A percentile compares a stretch with the other conserved stretches of the same genome.
Evolutionary conservation across 2,888 invertebrate genomes (phyloP).

Genomic region (Atethmia centrago): DNA sequence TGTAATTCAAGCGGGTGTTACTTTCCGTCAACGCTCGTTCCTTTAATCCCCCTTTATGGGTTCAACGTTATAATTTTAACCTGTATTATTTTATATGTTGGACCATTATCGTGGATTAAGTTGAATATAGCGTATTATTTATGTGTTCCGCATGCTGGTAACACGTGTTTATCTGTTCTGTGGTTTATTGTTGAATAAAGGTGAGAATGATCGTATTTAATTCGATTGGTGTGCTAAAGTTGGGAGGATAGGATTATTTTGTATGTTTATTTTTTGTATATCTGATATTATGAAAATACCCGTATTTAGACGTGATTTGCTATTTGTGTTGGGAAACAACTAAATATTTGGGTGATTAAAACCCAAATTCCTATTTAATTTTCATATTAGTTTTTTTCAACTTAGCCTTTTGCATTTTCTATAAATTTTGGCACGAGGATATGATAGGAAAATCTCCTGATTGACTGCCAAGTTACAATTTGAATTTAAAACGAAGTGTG

Average conservation of each 20-base stretch:
- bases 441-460: slow-evolving; percentile 1
- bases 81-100: slow-evolving; percentile 83
- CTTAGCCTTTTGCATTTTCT: not conserved
- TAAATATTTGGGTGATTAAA: not conserved
- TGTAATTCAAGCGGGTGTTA: slow-evolving; percentile 70
- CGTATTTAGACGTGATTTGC: not conserved
- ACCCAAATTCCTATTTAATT: not conserved
- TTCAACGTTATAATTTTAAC: slow-evolving; percentile 82
- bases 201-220: slow-evolving; percentile 41
- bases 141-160: slow-evolving; percentile 75
- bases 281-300: not conserved
- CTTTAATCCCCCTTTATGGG: slow-evolving; percentile 83
- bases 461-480: slow-evolving; percentile 20
- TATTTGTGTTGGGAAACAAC: not conserved
- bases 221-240: slow-evolving; percentile 17
- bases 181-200: slow-evolving; percentile 60
- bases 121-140: slow-evolving; percentile 77
- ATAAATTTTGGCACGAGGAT: slow-evolving; percentile 7
- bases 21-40: slow-evolving; percentile 79
- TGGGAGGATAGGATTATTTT: not conserved
- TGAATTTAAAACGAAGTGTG: slow-evolving; percentile 39
- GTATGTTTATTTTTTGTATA: not conserved
- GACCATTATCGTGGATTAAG: slow-evolving; percentile 80
- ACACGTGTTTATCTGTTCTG: slow-evolving; percentile 62
- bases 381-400: not conserved